Conservation (phyloP, 2,797 vertebrate genomes). For the Monodelphis domestica region DNA sequence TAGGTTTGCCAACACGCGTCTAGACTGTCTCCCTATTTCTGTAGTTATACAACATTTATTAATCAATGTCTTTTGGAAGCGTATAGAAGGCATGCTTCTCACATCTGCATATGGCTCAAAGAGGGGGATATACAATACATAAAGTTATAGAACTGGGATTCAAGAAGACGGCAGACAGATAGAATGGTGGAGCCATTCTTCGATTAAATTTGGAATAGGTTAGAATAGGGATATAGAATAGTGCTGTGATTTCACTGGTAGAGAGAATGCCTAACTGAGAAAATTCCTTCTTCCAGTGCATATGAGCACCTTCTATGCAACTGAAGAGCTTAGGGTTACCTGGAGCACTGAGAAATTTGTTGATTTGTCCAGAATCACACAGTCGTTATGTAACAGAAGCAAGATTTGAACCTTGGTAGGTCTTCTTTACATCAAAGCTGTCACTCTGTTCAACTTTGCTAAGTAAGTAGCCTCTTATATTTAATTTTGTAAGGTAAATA, state of each 20-base stretch:
- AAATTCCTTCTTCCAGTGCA: neutral
- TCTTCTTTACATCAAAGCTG: neutral
- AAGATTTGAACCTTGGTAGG: neutral
- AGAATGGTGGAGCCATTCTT: neutral
- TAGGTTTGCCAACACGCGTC: too few species aligned
- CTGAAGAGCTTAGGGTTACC: neutral
- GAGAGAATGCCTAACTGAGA: neutral
- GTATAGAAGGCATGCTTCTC: neutral
- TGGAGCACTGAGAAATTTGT: neutral
- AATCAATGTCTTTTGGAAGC: neutral
- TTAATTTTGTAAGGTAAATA: neutral
- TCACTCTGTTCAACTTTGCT: neutral
- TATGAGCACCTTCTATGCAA: neutral
- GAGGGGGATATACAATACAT: neutral
- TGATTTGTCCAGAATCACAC: neutral
- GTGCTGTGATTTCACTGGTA: neutral
- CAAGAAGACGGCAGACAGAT: neutral
- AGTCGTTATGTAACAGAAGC: neutral
- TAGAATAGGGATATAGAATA: neutral
- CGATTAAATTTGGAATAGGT: too few species aligned
- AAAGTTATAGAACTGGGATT: neutral
- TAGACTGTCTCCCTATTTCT: neutral
- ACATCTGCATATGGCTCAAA: neutral
- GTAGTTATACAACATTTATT: neutral
- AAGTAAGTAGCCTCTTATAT: neutral